Percentiles rank a stretch among this genome's conserved stretches.
phyloP scores from a whole-genome alignment of 2,113 vertebrate species.

The Mormoops blainvillei region DNA sequence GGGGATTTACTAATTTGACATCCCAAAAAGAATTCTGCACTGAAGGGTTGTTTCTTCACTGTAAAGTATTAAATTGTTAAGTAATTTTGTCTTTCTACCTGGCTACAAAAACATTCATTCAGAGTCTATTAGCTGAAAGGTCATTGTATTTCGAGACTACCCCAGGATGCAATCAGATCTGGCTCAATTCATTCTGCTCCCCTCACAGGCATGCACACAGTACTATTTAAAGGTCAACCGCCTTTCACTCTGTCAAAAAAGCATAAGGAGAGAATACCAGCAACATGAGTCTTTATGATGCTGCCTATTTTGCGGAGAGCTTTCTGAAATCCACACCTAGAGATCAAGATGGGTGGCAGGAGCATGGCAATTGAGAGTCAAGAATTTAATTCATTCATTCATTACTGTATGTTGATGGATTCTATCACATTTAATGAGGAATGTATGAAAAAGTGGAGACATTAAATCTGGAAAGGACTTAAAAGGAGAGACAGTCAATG shows the following conservation, averaged over 20 bases:
- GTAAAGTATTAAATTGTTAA: background rate
- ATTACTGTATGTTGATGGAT: background rate
- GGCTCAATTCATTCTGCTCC: background rate
- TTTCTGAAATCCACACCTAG: background rate
- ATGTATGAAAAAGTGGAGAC: background rate
- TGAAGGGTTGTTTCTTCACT: background rate
- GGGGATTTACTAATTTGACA: background rate
- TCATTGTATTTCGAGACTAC: slow-evolving; percentile 37
- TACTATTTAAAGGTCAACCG: slow-evolving; percentile 31
- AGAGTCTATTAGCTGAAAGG: slow-evolving; percentile 34
- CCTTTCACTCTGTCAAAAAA: background rate
- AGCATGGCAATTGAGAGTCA: background rate
- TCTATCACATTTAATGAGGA: background rate
- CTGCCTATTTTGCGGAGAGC: background rate
- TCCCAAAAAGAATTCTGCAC: background rate
- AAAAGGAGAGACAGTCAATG: background rate
- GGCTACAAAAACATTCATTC: slow-evolving; percentile 9
- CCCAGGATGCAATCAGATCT: background rate
- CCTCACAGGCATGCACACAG: background rate
- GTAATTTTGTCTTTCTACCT: background rate
- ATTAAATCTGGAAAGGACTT: background rate
- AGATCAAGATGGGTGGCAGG: background rate
- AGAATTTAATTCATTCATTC: background rate
- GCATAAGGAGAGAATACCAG: background rate
- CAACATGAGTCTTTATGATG: background rate